Evolutionary conservation across 2,113 vertebrate species (phyloP), one percentile per base, ranked within the genome.

Genomic region (Pao palembangensis): DNA sequence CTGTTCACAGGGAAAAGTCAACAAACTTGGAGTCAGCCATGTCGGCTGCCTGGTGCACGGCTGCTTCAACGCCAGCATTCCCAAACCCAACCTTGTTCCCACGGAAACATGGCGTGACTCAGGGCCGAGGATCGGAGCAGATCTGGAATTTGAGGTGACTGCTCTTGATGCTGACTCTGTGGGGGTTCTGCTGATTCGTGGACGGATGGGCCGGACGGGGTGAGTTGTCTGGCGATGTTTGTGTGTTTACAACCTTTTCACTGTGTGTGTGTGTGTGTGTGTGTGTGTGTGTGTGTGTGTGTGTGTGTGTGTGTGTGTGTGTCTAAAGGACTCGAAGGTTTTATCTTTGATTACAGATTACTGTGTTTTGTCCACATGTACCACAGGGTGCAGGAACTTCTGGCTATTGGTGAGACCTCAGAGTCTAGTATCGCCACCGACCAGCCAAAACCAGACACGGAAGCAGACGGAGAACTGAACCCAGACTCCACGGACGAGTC

Each of bases 31-130:
- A 1, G 84, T 89, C 8, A 92, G 91, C 71, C 95, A 98, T 2
- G 92, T 95, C 53, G 97, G 97, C 54, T 98, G 96, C 72, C 84
- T 99, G 58, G 95, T 99, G 31, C 95, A 99, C 8, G 91, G 94
- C 15, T 98, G 95, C 71, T 99, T 99, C 76, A 99, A 99, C 55
- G 97, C 95, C 54, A 95, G 94, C 53, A 92, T 99, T 47, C 91
- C 93, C 25, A 96, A 92, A 67, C 97, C 96, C 10, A 85, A 84
- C 61, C 89, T 89, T 17, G 89, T 98, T 76, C 64, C 91, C 0
- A 0, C 78, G 44, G 93, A 86, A 17, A 90, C 92, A 31, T 98
- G 96, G 95, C 90, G 92, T 61, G 86, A 87, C 0, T 76, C 91
- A 0, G 92, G 92, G 3, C 89, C 96, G 6, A 86, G 83, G 14